Evolutionary conservation across 1,140 invertebrate species (phyloP), one percentile per base, ranked within the genome.

Genomic region (Mamestra configurata): DNA sequence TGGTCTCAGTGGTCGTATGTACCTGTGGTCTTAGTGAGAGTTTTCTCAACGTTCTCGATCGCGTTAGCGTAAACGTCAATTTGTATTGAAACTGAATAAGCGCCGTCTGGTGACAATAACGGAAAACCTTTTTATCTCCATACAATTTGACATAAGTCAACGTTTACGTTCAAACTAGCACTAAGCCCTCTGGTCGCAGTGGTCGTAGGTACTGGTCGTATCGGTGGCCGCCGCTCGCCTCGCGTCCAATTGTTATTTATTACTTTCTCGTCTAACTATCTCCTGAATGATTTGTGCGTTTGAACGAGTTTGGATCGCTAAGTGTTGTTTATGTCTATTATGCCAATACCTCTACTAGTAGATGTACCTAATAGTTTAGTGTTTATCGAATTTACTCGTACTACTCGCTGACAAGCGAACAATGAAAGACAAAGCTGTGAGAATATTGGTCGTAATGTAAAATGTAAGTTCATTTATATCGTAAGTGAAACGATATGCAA

Each of bases 391-490:
- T 94, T 94, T 94, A 94, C 88, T 93, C 90, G 53, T 79, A 92
- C 86, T 91, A 92, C 86, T 94, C 93, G 92, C 92, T 92, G 73
- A 81, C 80, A 88, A 90, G 93, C 92, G 93, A 94, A 90, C 91
- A 92, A 95, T 95, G 95, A 95, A 95, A 95, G 95, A 95, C 95
- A 95, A 95, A 95, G 93, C 92, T 95, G 95, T 95, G 95, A 95
- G 95, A 95, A 95, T 95, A 94, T 91, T 93, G 89, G 90, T 92
- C 92, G 86, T 95, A 94, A 91, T 95, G 91, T 94, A 94, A 92
- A 79, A 92, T 91, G 92, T 93, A 92, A 93, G 91, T 93, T 93
- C 89, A 90, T 92, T 92, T 89, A 82, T 90, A 88, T 89, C 80
- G 77, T 93, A 92, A 92, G 89, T 84, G 82, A 83, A 83, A 84